Conservation (phyloP, 2,888 invertebrate genomes). For the Ctena decussata region DNA sequence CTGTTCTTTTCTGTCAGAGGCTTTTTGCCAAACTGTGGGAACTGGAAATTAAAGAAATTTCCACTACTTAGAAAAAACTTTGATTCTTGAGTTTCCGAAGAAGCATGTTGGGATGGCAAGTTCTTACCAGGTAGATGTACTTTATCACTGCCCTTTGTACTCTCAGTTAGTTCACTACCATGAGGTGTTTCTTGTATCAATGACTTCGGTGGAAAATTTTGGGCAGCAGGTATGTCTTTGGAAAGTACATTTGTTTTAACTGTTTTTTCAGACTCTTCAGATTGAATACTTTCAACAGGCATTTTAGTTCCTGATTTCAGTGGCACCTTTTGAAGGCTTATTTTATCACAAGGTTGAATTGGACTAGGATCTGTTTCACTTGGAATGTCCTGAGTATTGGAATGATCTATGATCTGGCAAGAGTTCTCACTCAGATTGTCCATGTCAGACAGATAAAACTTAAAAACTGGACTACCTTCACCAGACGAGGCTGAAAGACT, state of each 20-base stretch:
- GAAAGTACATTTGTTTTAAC: neutral
- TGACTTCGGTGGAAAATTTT: neutral
- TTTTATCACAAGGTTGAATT: neutral
- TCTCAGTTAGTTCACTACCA: neutral
- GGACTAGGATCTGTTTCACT: neutral
- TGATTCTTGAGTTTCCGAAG: neutral
- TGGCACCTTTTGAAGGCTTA: neutral
- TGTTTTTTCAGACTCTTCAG: neutral
- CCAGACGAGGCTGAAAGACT: neutral
- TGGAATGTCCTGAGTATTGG: neutral
- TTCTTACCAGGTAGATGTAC: too few relatives aligned
- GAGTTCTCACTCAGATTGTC: neutral
- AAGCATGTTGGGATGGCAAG: neutral
- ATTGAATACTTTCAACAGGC: neutral
- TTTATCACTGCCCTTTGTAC: too few relatives aligned
- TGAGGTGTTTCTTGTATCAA: neutral
- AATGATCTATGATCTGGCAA: neutral
- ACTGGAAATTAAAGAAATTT: neutral
- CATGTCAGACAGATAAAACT: conserved; percentile 4
- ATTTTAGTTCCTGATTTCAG: neutral
- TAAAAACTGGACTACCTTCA: conserved; percentile 16
- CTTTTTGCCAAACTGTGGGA: conserved; percentile 1
- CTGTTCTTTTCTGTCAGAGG: neutral
- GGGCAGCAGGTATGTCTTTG: neutral
- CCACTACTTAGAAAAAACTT: neutral